These are phyloP conservation scores for Epistrophe eligans DNA, from an alignment of 2,888 invertebrate genomes.

Conservation along the genomic window DNA sequence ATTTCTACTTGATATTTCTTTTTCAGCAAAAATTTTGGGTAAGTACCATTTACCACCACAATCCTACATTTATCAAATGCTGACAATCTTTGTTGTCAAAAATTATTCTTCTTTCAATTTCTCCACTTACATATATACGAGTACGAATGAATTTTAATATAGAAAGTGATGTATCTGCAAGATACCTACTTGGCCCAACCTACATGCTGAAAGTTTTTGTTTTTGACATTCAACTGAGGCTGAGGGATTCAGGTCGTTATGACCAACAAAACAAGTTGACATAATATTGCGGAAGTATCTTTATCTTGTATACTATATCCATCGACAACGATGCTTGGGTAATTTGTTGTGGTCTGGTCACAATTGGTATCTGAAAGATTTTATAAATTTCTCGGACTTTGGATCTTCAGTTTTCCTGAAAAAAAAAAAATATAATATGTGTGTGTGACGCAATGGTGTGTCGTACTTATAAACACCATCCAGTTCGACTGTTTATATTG, in stretches of 20 bases:
- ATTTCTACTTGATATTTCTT: slow-evolving; percentile 49
- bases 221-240: background rate
- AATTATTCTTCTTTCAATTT: slow-evolving; percentile 37
- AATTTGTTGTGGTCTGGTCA: slow-evolving; percentile 40
- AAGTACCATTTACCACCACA: slow-evolving; percentile 41
- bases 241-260: slow-evolving; percentile 4
- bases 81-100: slow-evolving; percentile 24
- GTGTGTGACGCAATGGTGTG: slow-evolving; percentile 54
- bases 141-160: background rate
- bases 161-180: slow-evolving; percentile 56
- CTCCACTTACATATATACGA: background rate
- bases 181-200: slow-evolving; percentile 9
- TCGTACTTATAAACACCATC: slow-evolving; percentile 22
- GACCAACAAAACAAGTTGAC: slow-evolving; percentile 36
- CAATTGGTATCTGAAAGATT: slow-evolving; percentile 13
- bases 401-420: slow-evolving; percentile 21
- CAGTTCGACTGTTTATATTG: slow-evolving; percentile 2
- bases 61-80: slow-evolving; percentile 44
- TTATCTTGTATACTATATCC: slow-evolving; percentile 16
- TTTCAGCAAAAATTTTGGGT: slow-evolving; percentile 64
- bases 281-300: slow-evolving; percentile 55
- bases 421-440: background rate
- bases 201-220: slow-evolving; percentile 1
- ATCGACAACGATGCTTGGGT: background rate
- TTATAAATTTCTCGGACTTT: slow-evolving; percentile 33